A percentile compares a stretch with the other conserved stretches of the same genome.
Conservation (phyloP, 2,113 vertebrate species). For the Mastomys natalensis region DNA sequence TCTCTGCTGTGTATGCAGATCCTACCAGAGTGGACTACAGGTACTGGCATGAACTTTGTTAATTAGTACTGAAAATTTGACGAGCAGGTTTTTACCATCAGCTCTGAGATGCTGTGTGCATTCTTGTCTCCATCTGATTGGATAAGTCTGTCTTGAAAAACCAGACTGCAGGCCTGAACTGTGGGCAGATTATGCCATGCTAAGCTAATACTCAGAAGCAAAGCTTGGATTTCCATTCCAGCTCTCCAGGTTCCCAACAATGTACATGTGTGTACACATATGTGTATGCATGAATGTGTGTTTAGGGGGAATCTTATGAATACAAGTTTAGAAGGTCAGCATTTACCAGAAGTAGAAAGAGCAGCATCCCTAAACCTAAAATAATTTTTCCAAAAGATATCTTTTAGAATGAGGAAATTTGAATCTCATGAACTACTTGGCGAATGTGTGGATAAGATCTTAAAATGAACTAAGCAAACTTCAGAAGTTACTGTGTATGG, state of each 20-base stretch:
- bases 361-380: background rate
- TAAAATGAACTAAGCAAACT: background rate
- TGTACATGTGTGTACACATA: background rate
- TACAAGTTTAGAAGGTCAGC: background rate
- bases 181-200: background rate
- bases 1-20: background rate
- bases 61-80: background rate
- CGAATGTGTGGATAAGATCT: background rate
- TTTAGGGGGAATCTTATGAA: background rate
- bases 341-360: background rate
- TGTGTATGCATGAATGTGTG: background rate
- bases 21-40: background rate
- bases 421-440: background rate
- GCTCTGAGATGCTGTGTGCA: background rate
- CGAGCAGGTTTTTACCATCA: background rate
- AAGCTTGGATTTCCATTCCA: background rate
- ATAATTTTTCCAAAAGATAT: background rate
- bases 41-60: background rate
- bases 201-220: background rate
- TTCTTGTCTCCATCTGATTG: background rate
- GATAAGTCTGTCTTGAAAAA: background rate
- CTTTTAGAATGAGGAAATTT: background rate
- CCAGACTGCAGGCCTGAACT: background rate
- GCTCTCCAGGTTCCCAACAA: background rate
- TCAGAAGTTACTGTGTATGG: background rate